phyloP scores from a whole-genome alignment of 2,113 vertebrate species.

The Vulpes lagopus region DNA sequence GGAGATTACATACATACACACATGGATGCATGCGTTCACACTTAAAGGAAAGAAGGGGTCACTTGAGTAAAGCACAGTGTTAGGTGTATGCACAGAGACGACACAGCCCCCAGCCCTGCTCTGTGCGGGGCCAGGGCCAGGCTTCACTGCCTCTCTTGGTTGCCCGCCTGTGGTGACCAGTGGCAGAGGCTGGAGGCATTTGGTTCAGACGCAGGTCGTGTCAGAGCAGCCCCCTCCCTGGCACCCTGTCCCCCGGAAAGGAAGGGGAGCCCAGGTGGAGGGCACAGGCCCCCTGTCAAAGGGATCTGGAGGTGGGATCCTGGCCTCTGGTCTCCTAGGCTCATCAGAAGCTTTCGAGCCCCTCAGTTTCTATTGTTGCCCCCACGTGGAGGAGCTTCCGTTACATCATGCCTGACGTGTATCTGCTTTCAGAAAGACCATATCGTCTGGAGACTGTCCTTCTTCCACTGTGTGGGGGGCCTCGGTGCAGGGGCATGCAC shows the following conservation, averaged over 20 bases:
- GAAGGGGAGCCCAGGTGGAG: neutral
- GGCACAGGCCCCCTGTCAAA: neutral
- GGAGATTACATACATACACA: neutral
- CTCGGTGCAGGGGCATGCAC: fast-evolving
- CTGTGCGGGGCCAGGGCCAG: no score
- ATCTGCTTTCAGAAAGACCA: neutral
- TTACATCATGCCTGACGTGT: neutral
- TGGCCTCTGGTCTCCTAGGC: neutral
- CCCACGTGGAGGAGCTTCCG: neutral
- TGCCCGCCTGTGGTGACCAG: neutral
- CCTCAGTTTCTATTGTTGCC: neutral
- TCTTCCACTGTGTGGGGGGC: neutral
- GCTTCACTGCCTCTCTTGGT: neutral
- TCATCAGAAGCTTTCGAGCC: fast-evolving
- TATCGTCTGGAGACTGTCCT: fast-evolving
- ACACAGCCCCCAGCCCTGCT: neutral
- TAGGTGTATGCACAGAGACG: neutral
- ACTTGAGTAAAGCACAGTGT: neutral
- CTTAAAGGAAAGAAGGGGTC: neutral
- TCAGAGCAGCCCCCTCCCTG: neutral
- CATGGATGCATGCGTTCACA: neutral
- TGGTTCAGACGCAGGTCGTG: neutral
- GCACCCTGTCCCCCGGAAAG: neutral
- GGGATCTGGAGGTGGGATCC: neutral
- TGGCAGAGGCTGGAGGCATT: neutral